Percentiles rank a stretch among this genome's conserved stretches.
phyloP scores from a whole-genome alignment of 2,113 vertebrate genomes.

The Mobula birostris region DNA sequence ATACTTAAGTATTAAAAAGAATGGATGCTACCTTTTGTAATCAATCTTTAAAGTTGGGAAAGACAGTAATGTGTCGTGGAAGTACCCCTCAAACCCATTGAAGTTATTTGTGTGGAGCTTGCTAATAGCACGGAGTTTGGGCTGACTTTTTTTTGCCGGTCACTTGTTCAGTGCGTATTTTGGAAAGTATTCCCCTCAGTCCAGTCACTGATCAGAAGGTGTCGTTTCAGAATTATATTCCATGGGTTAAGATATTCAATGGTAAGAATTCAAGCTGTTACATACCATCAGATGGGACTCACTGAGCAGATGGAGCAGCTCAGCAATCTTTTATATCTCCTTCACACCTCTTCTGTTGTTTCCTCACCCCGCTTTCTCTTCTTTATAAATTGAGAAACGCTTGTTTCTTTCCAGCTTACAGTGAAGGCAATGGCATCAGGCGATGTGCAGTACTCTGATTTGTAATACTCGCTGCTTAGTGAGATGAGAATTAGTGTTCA shows the following conservation, averaged over 20 bases:
- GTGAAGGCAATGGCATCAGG: neutral
- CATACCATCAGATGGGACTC: neutral
- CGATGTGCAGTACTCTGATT: neutral
- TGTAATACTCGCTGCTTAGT: neutral
- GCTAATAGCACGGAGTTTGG: neutral
- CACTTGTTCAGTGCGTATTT: neutral
- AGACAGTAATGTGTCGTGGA: neutral
- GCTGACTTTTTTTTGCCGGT: neutral
- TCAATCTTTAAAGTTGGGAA: neutral
- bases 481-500: neutral
- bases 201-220: neutral
- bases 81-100: neutral
- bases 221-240: neutral
- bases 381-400: neutral
- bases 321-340: too few species aligned
- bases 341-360: neutral
- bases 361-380: neutral
- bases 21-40: neutral
- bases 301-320: neutral
- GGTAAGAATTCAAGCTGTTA: neutral
- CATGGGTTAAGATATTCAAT: neutral
- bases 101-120: neutral
- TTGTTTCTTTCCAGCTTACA: too few species aligned
- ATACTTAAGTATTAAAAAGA: neutral
- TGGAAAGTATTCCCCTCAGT: neutral